Percentiles rank a stretch among this genome's conserved stretches.
Conservation (phyloP, 2,888 invertebrate species). For the Brachyptera putata region DNA sequence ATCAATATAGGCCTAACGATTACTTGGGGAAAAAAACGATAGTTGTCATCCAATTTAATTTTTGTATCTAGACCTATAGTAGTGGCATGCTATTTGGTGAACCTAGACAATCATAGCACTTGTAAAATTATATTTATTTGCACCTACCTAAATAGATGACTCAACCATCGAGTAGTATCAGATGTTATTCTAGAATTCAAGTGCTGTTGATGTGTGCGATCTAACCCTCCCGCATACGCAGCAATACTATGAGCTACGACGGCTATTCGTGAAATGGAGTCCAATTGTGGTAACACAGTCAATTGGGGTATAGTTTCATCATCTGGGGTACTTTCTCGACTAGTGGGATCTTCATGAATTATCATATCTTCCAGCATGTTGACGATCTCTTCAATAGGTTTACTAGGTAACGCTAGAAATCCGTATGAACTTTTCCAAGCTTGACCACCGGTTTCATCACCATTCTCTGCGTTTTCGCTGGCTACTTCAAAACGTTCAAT, state of each 20-base stretch:
- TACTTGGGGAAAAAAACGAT: too few species aligned
- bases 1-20: too few species aligned
- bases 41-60: too few species aligned
- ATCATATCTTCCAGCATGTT: slow-evolving; percentile 52
- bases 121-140: neutral
- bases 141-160: slow-evolving; percentile 39
- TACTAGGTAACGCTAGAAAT: slow-evolving; percentile 35
- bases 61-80: too few species aligned
- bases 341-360: slow-evolving; percentile 41
- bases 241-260: slow-evolving; percentile 84
- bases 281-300: slow-evolving; percentile 43
- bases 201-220: slow-evolving; percentile 70
- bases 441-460: slow-evolving; percentile 38
- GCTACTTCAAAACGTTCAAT: slow-evolving; percentile 66
- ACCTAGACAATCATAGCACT: too few species aligned
- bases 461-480: slow-evolving; percentile 47
- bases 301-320: slow-evolving; percentile 34
- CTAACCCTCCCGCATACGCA: slow-evolving; percentile 80
- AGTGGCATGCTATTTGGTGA: too few species aligned
- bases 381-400: slow-evolving; percentile 54
- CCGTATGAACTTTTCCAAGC: slow-evolving; percentile 34
- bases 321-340: slow-evolving; percentile 24
- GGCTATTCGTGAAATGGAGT: slow-evolving; percentile 53
- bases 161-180: slow-evolving; percentile 67
- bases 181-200: slow-evolving; percentile 43